Conservation (phyloP, 37 sponge, comb jelly and placozoan species). For the Cliona cf. orientalis region DNA sequence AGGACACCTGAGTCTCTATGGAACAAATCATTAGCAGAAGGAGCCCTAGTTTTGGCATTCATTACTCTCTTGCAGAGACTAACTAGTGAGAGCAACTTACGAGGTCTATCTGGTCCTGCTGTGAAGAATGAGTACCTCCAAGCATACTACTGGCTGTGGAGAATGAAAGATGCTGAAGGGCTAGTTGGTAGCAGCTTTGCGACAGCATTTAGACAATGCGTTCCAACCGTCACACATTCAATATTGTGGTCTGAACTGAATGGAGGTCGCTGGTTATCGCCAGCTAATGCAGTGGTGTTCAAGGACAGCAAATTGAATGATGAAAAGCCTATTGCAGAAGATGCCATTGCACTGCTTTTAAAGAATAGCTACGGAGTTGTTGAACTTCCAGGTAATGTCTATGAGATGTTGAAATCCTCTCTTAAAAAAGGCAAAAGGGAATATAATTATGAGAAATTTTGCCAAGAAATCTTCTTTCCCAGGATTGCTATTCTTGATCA, state of each 20-base stretch:
- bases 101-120: background rate
- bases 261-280: conserved; percentile 49
- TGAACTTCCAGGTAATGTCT: conserved; percentile 14
- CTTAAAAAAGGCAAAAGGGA: background rate
- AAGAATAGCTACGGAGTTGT: conserved; percentile 1
- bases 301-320: background rate
- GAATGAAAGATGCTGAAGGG: background rate
- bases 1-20: conserved; percentile 31
- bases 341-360: conserved; percentile 33
- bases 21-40: conserved; percentile 51
- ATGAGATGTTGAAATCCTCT: background rate
- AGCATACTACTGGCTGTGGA: conserved; percentile 52
- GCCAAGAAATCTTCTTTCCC: conserved; percentile 28
- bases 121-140: conserved; percentile 24
- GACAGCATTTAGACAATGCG: background rate
- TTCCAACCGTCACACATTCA: background rate
- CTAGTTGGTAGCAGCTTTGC: background rate
- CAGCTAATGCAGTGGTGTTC: conserved; percentile 29
- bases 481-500: conserved; percentile 1
- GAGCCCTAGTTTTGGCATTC: conserved; percentile 46
- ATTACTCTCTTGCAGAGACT: conserved; percentile 27
- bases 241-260: conserved; percentile 53
- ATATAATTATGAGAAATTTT: conserved; percentile 39
- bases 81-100: background rate
- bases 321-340: conserved; percentile 18